Conservation (phyloP, 30 jellyfish, hydroid and myxozoan genomes). For the Turritopsis rubra region DNA sequence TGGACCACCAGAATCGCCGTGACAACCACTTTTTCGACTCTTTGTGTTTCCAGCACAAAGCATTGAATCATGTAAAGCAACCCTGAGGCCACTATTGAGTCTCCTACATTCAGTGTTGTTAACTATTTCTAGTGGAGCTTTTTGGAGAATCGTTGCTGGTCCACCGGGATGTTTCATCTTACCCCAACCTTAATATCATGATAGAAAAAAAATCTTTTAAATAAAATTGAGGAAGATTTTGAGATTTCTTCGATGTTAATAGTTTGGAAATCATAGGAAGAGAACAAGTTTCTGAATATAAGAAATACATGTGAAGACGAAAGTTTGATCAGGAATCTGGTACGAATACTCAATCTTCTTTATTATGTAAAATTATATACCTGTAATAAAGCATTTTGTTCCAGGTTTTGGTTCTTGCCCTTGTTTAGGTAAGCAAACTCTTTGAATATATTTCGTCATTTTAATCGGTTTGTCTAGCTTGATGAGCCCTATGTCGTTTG, state of each 20-base stretch:
- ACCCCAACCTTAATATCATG: slow-evolving; percentile 92
- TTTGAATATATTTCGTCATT: slow-evolving; percentile 27
- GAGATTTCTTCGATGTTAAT: too few species aligned
- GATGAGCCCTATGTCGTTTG: slow-evolving; percentile 53
- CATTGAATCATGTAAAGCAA: slow-evolving; percentile 5
- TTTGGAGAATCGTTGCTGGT: slow-evolving; percentile 38
- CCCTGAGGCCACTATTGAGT: background rate
- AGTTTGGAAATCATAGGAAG: too few species aligned
- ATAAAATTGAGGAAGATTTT: too few species aligned
- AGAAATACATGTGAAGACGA: too few species aligned
- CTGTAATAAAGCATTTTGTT: slow-evolving; percentile 56
- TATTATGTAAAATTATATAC: too few species aligned
- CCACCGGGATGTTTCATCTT: slow-evolving; percentile 10
- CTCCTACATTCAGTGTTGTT: slow-evolving; percentile 16
- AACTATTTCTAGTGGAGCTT: slow-evolving; percentile 30
- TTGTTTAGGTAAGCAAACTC: slow-evolving; percentile 66
- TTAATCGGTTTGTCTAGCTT: slow-evolving; percentile 38
- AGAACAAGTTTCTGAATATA: too few species aligned
- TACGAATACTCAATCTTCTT: too few species aligned
- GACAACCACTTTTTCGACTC: slow-evolving; percentile 22
- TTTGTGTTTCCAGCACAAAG: slow-evolving; percentile 23
- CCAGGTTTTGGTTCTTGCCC: slow-evolving; percentile 44
- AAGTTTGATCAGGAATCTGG: too few species aligned
- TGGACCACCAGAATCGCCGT: slow-evolving; percentile 45
- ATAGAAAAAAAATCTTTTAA: too few species aligned